A percentile compares a stretch with the other conserved stretches of the same genome.
phyloP scores from a whole-genome alignment of 2,888 invertebrate genomes.

The Celastrina argiolus region DNA sequence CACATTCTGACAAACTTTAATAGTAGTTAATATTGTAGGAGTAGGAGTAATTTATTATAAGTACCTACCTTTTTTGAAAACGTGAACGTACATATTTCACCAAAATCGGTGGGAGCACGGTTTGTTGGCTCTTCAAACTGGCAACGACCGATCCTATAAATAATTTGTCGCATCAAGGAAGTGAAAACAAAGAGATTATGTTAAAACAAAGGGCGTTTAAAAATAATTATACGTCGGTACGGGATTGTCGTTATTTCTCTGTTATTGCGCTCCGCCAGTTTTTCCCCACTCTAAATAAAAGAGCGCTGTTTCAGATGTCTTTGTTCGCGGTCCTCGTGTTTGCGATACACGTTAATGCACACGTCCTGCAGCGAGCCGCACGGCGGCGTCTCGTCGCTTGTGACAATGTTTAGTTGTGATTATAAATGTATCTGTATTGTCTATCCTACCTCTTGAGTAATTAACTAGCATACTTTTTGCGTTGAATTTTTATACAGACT shows the following conservation, averaged over 20 bases:
- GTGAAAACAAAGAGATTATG: slow-evolving; percentile 19
- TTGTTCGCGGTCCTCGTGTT: slow-evolving; percentile 34
- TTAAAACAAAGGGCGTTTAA: slow-evolving; percentile 20
- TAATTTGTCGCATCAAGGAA: slow-evolving; percentile 19
- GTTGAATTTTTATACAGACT: neutral
- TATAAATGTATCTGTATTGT: slow-evolving; percentile 23
- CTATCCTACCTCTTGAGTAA: slow-evolving; percentile 17
- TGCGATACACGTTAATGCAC: slow-evolving; percentile 32
- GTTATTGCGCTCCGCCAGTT: slow-evolving; percentile 36
- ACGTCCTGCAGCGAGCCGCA: slow-evolving; percentile 32
- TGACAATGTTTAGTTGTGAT: slow-evolving; percentile 22
- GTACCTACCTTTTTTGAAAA: neutral
- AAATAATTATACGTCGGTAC: slow-evolving; percentile 23
- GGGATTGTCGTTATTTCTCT: slow-evolving; percentile 27
- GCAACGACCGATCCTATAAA: neutral
- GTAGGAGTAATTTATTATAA: too few relatives aligned
- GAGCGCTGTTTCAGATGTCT: slow-evolving; percentile 39
- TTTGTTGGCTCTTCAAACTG: neutral
- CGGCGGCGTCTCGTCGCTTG: slow-evolving; percentile 29
- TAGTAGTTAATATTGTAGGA: too few relatives aligned
- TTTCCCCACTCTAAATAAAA: slow-evolving; percentile 47
- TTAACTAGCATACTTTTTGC: slow-evolving; percentile 11
- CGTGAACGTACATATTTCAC: neutral
- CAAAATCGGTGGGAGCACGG: neutral
- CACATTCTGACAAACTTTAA: too few relatives aligned